These are phyloP conservation scores for Styela clava DNA, from an alignment of 23 tunicate species.

Conservation along the genomic window DNA sequence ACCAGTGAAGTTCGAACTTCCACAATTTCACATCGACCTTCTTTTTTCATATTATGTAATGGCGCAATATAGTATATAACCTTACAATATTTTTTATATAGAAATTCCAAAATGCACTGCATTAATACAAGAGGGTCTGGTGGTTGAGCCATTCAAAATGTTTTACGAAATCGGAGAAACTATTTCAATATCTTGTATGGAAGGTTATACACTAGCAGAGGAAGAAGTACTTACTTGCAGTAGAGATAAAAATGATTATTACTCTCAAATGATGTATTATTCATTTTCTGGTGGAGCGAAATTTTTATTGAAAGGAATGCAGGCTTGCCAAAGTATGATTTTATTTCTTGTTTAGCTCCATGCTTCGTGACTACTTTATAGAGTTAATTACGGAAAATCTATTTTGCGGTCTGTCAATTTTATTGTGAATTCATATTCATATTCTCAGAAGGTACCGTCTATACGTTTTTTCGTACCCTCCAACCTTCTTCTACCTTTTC, in stretches of 20 bases:
- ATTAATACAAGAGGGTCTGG: not conserved
- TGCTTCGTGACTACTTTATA: too few relatives aligned
- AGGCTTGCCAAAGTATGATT: not conserved
- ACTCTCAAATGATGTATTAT: not conserved
- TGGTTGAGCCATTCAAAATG: not conserved
- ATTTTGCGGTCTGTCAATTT: too few relatives aligned
- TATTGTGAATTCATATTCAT: too few relatives aligned
- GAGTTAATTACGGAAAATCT: too few relatives aligned
- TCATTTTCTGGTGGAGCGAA: not conserved
- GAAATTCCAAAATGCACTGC: not conserved
- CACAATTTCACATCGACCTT: too few relatives aligned
- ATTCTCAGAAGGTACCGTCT: too few relatives aligned
- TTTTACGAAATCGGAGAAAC: not conserved
- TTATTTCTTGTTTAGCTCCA: not conserved
- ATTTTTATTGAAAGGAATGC: not conserved
- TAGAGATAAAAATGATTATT: not conserved
- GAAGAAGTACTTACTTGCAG: not conserved
- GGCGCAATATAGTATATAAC: too few relatives aligned
- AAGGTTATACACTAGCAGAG: not conserved
- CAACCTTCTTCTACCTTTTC: too few relatives aligned
- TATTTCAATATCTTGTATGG: not conserved
- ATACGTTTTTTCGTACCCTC: too few relatives aligned
- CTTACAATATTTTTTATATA: too few relatives aligned
- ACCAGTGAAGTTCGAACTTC: too few relatives aligned
- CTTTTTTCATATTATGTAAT: too few relatives aligned